phyloP scores from a whole-genome alignment of 2,797 vertebrate species.

The Mormyrus hasselquistii region DNA sequence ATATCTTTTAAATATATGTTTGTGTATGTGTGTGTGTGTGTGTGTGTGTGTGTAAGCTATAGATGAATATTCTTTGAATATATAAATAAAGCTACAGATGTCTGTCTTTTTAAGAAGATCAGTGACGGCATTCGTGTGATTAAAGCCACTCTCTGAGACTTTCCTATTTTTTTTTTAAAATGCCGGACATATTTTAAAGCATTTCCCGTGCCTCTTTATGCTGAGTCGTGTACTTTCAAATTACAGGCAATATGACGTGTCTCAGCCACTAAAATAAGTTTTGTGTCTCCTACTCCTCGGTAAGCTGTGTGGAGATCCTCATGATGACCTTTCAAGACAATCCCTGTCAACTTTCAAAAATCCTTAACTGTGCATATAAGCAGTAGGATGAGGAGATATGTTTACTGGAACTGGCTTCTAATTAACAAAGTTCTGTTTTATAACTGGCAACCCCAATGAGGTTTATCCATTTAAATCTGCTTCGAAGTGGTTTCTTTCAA shows the following conservation, averaged over 20 bases:
- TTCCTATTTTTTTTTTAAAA: conserved; percentile 22
- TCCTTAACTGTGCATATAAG: background rate
- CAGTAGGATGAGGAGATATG: background rate
- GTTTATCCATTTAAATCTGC: background rate
- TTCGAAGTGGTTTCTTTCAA: conserved; percentile 4
- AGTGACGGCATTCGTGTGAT: background rate
- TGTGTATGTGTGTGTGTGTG: background rate
- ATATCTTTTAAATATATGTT: background rate
- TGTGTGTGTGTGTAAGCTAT: background rate
- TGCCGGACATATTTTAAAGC: conserved; percentile 31
- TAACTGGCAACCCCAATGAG: background rate
- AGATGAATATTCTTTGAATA: background rate
- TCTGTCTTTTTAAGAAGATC: background rate
- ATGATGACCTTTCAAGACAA: background rate
- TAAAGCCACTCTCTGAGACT: background rate
- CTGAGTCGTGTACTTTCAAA: background rate
- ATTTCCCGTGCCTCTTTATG: conserved; percentile 37
- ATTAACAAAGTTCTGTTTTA: conserved; percentile 13
- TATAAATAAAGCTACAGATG: background rate
- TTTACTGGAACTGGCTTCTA: conserved; percentile 7
- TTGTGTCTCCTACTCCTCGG: background rate
- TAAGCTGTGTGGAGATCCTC: background rate
- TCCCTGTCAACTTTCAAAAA: background rate
- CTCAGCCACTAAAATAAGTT: background rate
- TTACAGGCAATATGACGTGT: background rate